phyloP scores from a whole-genome alignment of 2,888 invertebrate genomes.

The Diaphora mendica region DNA sequence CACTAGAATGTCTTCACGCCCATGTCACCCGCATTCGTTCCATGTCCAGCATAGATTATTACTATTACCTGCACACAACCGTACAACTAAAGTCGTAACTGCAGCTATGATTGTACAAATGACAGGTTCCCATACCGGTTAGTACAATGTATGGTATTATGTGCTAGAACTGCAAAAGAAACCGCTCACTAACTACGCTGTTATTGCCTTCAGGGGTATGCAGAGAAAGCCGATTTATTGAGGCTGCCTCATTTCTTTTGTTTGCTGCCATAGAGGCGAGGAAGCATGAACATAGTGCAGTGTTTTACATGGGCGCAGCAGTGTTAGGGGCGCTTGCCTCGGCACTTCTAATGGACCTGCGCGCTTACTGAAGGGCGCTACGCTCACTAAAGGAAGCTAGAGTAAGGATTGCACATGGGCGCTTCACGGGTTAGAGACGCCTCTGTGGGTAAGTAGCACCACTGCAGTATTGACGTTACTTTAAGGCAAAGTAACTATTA shows the following conservation, averaged over 20 bases:
- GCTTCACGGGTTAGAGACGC: no score
- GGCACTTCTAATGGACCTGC: no score
- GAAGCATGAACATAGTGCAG: no score
- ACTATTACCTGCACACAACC: not conserved
- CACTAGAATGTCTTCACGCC: not conserved
- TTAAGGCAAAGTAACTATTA: no score
- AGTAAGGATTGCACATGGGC: no score
- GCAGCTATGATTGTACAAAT: conserved; percentile 17
- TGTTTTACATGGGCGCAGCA: no score
- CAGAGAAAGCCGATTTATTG: not conserved
- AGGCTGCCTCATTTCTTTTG: not conserved
- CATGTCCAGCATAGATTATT: not conserved
- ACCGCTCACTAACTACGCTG: not conserved
- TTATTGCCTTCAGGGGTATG: not conserved
- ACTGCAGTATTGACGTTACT: no score
- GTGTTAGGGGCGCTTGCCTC: no score
- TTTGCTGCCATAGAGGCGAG: no score
- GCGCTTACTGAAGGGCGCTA: no score
- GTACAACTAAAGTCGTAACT: not conserved
- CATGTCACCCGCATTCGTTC: not conserved
- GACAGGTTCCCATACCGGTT: not conserved
- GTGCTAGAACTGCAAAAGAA: not conserved
- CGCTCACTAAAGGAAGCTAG: no score
- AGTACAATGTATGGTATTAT: conserved; percentile 6
- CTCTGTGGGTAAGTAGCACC: no score